Percentiles rank a stretch among this genome's conserved stretches.
Conservation (phyloP, 1,140 invertebrate species). For the Berghia stephanieae region DNA sequence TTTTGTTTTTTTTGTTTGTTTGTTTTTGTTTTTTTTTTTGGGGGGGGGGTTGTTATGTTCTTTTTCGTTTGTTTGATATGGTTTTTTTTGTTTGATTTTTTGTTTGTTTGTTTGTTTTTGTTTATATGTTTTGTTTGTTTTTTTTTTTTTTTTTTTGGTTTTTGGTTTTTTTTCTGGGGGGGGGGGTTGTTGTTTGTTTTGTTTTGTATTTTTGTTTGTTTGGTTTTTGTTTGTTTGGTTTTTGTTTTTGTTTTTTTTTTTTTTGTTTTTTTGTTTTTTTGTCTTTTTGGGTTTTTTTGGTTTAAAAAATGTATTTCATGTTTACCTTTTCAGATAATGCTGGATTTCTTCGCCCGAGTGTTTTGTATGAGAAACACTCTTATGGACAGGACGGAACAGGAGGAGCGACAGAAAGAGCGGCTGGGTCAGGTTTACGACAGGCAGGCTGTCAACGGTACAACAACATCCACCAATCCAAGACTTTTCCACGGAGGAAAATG, state of each 20-base stretch:
- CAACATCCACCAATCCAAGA: conserved; percentile 37
- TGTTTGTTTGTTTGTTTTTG: too few species aligned
- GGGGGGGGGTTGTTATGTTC: background rate
- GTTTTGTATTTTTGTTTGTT: background rate
- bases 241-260: background rate
- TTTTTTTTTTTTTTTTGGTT: background rate
- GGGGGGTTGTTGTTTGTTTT: background rate
- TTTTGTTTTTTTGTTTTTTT: background rate
- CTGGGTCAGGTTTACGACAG: too few species aligned
- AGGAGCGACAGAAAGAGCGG: conserved; percentile 41
- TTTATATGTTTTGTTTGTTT: too few species aligned
- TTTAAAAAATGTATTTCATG: too few species aligned
- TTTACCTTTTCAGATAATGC: conserved; percentile 38
- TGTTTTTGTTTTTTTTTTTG: background rate
- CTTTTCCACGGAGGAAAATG: too few species aligned
- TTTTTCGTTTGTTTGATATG: too few species aligned
- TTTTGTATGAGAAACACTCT: conserved; percentile 38
- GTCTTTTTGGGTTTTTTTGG: too few species aligned
- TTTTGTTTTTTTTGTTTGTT: conserved; percentile 1
- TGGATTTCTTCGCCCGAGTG: conserved; percentile 36
- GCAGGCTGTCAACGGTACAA: too few species aligned
- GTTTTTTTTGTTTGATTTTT: background rate
- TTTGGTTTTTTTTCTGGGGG: background rate
- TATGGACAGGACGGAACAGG: conserved; percentile 36
- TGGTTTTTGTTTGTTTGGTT: background rate